These are phyloP conservation scores for Pammene aurita DNA, from an alignment of 2,888 invertebrate species.

Conservation along the genomic window DNA sequence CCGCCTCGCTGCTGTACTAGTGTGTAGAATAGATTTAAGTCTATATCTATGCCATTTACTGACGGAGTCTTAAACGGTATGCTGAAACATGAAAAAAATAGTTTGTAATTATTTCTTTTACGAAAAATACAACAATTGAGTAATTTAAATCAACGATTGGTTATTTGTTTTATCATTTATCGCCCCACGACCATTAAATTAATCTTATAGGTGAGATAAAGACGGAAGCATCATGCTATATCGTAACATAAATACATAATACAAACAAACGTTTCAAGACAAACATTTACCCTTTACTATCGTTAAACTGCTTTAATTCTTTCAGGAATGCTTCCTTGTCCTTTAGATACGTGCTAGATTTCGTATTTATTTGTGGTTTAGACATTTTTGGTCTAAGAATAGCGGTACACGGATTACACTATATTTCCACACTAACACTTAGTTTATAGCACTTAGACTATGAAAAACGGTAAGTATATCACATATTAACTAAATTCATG, in stretches of 20 bases:
- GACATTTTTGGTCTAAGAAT: constrained; percentile 64
- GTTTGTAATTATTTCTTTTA: background rate
- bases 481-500: constrained; percentile 27
- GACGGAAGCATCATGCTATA: constrained; percentile 33
- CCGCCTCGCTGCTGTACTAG: constrained; percentile 97
- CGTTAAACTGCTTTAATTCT: constrained; percentile 95
- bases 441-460: constrained; percentile 18
- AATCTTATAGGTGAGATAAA: constrained; percentile 21
- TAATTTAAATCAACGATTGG: background rate
- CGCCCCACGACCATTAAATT: background rate
- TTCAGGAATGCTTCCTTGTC: constrained; percentile 91
- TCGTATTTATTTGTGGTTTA: constrained; percentile 78
- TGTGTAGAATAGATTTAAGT: constrained; percentile 95
- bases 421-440: constrained; percentile 21
- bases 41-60: constrained; percentile 95
- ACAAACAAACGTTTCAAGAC: constrained; percentile 18
- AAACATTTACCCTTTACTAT: constrained; percentile 92
- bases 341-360: constrained; percentile 87
- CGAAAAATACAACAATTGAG: background rate
- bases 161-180: background rate
- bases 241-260: constrained; percentile 29
- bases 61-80: constrained; percentile 85
- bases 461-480: constrained; percentile 3
- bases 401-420: constrained; percentile 28
- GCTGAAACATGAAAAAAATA: constrained; percentile 82